Evolutionary conservation across 2,888 invertebrate species (phyloP).

Genomic region (Drosophila pseudotakahashii): DNA sequence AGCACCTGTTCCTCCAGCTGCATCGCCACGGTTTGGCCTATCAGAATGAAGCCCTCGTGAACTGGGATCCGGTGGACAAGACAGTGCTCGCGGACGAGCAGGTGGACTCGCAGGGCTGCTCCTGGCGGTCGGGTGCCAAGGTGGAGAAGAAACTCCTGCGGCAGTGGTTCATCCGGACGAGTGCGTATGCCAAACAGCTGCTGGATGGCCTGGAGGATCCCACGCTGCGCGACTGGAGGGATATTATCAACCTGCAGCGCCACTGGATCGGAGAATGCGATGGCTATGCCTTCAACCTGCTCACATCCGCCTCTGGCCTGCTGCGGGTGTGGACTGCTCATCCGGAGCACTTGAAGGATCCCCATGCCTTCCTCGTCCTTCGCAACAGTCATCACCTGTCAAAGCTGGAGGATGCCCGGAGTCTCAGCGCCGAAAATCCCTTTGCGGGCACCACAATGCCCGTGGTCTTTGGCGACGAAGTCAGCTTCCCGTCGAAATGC

Average conservation of each 20-base stretch:
- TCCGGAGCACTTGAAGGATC: constrained; percentile 89
- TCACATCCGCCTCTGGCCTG: constrained; percentile 75
- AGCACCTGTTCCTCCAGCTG: constrained; percentile 95
- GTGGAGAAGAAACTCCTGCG: constrained; percentile 94
- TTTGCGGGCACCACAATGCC: constrained; percentile 88
- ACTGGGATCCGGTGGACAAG: constrained; percentile 99
- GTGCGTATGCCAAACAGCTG: constrained; percentile 90
- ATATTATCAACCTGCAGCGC: constrained; percentile 92
- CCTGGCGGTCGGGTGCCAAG: constrained; percentile 98
- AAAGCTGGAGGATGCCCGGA: constrained; percentile 79
- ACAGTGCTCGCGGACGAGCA: constrained; percentile 99
- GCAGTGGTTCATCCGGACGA: constrained; percentile 98
- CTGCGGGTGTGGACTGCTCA: constrained; percentile 88
- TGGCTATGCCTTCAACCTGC: constrained; percentile 90
- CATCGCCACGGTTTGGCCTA: constrained; percentile 93
- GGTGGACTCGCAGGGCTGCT: constrained; percentile 94
- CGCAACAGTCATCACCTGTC: constrained; percentile 86
- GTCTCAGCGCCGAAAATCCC: constrained; percentile 88
- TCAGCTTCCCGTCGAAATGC: constrained; percentile 87
- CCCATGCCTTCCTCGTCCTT: constrained; percentile 89
- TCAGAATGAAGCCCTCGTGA: constrained; percentile 94
- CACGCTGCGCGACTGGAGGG: constrained; percentile 91
- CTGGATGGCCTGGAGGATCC: constrained; percentile 90
- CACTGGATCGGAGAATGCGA: constrained; percentile 96
- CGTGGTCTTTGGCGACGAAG: constrained; percentile 87